These are phyloP conservation scores for Oostethus manadensis DNA, from an alignment of 2,113 vertebrate species.

Conservation along the genomic window DNA sequence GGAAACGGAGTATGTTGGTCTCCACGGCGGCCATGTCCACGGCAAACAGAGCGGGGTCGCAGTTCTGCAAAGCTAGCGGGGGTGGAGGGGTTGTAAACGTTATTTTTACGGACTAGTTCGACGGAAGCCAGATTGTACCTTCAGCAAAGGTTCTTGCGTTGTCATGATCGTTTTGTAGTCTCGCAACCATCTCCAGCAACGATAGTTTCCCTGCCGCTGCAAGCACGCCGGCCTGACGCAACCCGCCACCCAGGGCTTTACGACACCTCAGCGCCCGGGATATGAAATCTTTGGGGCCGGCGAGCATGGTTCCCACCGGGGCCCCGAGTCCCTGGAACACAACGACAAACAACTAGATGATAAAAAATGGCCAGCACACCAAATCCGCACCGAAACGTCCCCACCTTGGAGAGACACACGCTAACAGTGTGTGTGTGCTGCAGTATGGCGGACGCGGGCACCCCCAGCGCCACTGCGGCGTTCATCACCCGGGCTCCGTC, in stretches of 20 bases:
- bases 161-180: conserved; percentile 73
- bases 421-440: conserved; percentile 79
- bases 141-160: conserved; percentile 74
- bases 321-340: conserved; percentile 75
- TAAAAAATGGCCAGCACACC: not conserved
- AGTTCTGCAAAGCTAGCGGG: conserved; percentile 51
- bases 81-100: not conserved
- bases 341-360: not conserved
- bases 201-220: conserved; percentile 76
- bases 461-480: conserved; percentile 65
- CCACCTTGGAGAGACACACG: conserved; percentile 85
- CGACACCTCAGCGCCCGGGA: conserved; percentile 63
- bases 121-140: conserved; percentile 43
- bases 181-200: conserved; percentile 56
- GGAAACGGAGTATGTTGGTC: conserved; percentile 78
- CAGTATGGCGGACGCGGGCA: conserved; percentile 70
- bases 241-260: conserved; percentile 79
- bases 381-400: conserved; percentile 23
- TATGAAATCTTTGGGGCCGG: conserved; percentile 70
- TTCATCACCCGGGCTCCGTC: conserved; percentile 82
- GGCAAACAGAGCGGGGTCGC: conserved; percentile 63
- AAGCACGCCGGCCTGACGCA: conserved; percentile 77
- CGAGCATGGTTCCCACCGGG: conserved; percentile 73
- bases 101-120: fast-evolving
- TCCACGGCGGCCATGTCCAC: conserved; percentile 66